Conservation (phyloP, 2,113 vertebrate genomes). For the Rhombomys opimus region DNA sequence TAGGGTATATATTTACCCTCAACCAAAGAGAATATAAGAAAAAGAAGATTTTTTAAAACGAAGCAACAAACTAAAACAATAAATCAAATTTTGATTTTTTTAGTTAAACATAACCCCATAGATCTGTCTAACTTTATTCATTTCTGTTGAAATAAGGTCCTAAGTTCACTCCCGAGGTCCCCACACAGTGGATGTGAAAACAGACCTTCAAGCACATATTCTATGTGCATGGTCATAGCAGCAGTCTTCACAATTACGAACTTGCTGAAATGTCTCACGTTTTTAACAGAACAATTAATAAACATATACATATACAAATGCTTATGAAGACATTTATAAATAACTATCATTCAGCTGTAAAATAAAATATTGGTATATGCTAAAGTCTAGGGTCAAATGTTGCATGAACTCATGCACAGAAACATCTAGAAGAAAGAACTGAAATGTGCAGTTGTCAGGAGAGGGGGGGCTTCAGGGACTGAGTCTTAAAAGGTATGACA, state of each 20-base stretch:
- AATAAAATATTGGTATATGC: not conserved
- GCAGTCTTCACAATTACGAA: too few species aligned
- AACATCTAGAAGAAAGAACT: not conserved
- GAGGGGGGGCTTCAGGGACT: too few species aligned
- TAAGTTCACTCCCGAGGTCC: not conserved
- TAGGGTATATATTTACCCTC: not conserved
- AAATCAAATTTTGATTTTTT: not conserved
- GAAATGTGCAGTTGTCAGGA: not conserved
- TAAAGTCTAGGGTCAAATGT: not conserved
- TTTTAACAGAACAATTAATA: not conserved
- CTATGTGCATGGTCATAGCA: not conserved
- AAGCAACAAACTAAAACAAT: not conserved
- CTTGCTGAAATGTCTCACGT: not conserved
- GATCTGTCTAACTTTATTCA: not conserved
- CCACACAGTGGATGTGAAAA: not conserved
- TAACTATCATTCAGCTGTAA: not conserved
- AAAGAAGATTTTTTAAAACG: not conserved
- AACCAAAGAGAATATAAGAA: not conserved
- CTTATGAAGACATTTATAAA: not conserved
- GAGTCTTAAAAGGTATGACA: not conserved
- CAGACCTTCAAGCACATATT: not conserved
- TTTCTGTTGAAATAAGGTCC: not conserved
- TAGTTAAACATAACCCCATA: not conserved
- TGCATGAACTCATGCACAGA: not conserved
- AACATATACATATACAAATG: not conserved